phyloP scores from a whole-genome alignment of 2,888 invertebrate species.

The Agapetus fuscipes region DNA sequence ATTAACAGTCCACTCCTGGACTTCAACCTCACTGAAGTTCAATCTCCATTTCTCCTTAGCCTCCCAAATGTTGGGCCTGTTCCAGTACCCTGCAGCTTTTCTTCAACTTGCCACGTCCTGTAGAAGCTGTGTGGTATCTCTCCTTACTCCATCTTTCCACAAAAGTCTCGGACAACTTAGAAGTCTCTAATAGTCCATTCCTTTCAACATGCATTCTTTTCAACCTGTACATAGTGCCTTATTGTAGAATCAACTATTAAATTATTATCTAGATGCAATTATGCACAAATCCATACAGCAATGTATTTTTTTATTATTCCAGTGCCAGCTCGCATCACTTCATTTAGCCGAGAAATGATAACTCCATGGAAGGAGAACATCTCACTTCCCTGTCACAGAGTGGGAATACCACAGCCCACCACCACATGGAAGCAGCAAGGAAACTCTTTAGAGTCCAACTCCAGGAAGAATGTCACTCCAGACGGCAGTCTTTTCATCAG shows the following conservation, averaged over 20 bases:
- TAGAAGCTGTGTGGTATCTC: too few relatives aligned
- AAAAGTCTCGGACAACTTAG: too few relatives aligned
- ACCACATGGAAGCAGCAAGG: slow-evolving; percentile 74
- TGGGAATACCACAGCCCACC: slow-evolving; percentile 70
- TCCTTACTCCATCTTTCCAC: too few relatives aligned
- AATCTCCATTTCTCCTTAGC: too few relatives aligned
- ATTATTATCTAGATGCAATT: slow-evolving; percentile 1
- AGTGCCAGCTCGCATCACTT: slow-evolving; percentile 83
- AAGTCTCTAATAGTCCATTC: too few relatives aligned
- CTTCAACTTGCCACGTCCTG: too few relatives aligned
- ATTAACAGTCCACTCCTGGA: too few relatives aligned
- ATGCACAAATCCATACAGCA: background rate
- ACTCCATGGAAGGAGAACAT: slow-evolving; percentile 85
- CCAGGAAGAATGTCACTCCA: slow-evolving; percentile 53
- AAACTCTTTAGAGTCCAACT: slow-evolving; percentile 59
- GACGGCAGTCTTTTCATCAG: slow-evolving; percentile 69
- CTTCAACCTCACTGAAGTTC: too few relatives aligned
- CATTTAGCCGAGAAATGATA: slow-evolving; percentile 69
- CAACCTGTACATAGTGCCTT: too few relatives aligned
- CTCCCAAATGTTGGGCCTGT: too few relatives aligned
- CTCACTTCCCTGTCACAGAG: slow-evolving; percentile 71
- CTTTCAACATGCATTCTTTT: too few relatives aligned
- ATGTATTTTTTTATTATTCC: slow-evolving; percentile 31
- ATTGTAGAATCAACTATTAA: background rate
- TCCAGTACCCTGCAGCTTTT: too few relatives aligned